Conservation (phyloP, 2,113 vertebrate species). For the Scomber colias region DNA sequence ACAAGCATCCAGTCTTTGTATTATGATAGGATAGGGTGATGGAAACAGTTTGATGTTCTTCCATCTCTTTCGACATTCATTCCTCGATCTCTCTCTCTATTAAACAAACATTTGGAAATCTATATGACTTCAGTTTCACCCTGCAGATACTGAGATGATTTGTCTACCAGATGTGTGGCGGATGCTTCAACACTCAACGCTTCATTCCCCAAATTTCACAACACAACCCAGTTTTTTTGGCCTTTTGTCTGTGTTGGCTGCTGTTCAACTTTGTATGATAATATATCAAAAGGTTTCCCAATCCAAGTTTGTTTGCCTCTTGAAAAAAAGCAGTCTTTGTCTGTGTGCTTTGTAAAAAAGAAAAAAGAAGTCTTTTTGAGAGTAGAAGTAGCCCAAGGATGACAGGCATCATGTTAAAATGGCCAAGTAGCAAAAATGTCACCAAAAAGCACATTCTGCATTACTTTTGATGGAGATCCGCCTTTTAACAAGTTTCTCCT, state of each 20-base stretch:
- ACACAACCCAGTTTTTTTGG: constrained; percentile 32
- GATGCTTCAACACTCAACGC: constrained; percentile 42
- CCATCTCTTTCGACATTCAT: constrained; percentile 16
- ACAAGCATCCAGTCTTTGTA: background rate
- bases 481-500: constrained; percentile 80
- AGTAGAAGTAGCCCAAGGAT: constrained; percentile 63
- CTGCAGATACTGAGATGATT: constrained; percentile 38
- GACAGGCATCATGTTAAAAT: constrained; percentile 77
- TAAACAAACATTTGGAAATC: constrained; percentile 40
- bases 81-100: constrained; percentile 15
- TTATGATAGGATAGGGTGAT: constrained; percentile 19
- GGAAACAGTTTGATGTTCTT: constrained; percentile 27
- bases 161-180: constrained; percentile 54
- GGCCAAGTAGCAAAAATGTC: constrained; percentile 79
- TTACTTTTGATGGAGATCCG: constrained; percentile 74
- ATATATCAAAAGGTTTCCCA: constrained; percentile 78
- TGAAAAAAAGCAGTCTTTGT: constrained; percentile 66
- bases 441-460: constrained; percentile 72
- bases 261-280: constrained; percentile 72
- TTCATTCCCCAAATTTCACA: constrained; percentile 59
- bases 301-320: constrained; percentile 76
- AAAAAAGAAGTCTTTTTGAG: constrained; percentile 43
- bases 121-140: constrained; percentile 43
- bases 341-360: constrained; percentile 68
- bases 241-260: constrained; percentile 45